phyloP scores from a whole-genome alignment of 2,888 invertebrate genomes.

The Ophioninae sp. region DNA sequence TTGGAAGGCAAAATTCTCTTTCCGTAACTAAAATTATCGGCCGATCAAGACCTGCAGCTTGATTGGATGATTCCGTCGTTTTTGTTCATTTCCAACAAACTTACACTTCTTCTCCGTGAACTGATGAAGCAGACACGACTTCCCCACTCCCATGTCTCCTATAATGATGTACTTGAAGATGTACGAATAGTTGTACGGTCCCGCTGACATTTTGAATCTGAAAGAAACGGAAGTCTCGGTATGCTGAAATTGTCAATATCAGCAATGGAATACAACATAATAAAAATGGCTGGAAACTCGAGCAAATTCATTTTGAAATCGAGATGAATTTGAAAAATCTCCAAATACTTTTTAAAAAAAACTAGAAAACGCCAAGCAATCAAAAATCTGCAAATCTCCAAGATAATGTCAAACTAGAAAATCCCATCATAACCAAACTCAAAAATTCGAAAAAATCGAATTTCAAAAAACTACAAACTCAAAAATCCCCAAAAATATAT shows the following conservation, averaged over 20 bases:
- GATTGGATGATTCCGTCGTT: background rate
- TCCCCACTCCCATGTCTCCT: constrained; percentile 99
- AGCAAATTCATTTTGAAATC: no score
- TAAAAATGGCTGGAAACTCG: no score
- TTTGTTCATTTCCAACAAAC: constrained; percentile 78
- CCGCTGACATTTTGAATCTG: constrained; percentile 89
- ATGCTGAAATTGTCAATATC: background rate
- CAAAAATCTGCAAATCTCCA: background rate
- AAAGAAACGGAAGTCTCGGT: constrained; percentile 1
- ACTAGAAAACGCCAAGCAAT: background rate
- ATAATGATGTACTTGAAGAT: constrained; percentile 99
- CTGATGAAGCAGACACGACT: constrained; percentile 99
- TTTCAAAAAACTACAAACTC: background rate
- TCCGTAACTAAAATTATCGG: no score
- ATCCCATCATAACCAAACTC: background rate
- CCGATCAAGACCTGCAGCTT: no score
- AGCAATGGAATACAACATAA: background rate
- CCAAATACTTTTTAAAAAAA: no score
- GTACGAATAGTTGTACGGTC: constrained; percentile 99
- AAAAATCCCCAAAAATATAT: background rate
- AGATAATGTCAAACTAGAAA: background rate
- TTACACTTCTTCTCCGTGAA: constrained; percentile 99
- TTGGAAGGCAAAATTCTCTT: no score
- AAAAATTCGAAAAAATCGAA: background rate
- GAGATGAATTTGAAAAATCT: no score